phyloP scores from a whole-genome alignment of 2,888 invertebrate genomes.

The Elmis aenea region DNA sequence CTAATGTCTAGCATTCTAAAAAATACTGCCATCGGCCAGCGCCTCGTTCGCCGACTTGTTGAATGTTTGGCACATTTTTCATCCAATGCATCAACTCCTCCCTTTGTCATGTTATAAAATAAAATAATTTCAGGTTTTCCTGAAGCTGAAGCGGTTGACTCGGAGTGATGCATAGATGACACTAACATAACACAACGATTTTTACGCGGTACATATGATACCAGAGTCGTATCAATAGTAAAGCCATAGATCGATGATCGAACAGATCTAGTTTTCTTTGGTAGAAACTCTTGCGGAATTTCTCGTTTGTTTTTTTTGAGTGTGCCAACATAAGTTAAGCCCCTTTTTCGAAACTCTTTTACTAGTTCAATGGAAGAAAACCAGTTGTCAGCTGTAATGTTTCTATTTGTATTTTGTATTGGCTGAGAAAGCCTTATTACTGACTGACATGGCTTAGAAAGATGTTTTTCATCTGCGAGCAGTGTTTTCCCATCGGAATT shows the following conservation, averaged over 20 bases:
- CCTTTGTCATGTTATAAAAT: conserved; percentile 10
- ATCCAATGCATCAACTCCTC: conserved; percentile 10
- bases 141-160: conserved; percentile 16
- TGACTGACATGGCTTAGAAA: conserved; percentile 12
- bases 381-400: conserved; percentile 22
- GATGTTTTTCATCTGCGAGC: conserved; percentile 7
- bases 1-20: conserved; percentile 6
- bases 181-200: conserved; percentile 16
- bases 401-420: conserved; percentile 13
- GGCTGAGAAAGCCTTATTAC: conserved; percentile 13
- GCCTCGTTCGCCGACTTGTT: conserved; percentile 1
- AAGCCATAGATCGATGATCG: conserved; percentile 23
- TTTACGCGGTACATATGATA: conserved; percentile 24
- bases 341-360: conserved; percentile 9
- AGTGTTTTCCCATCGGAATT: conserved; percentile 11
- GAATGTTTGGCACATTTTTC: conserved; percentile 7
- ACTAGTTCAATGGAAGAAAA: conserved; percentile 17
- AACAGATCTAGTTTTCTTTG: conserved; percentile 8
- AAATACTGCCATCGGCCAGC: conserved; percentile 5
- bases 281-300: conserved; percentile 24
- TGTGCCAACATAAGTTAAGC: conserved; percentile 9
- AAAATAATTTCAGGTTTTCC: conserved; percentile 13
- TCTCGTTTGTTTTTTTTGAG: conserved; percentile 21
- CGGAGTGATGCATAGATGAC: conserved; percentile 12
- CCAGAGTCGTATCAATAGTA: conserved; percentile 21